Evolutionary conservation across 2,888 invertebrate genomes (phyloP), one percentile per base, ranked within the genome.

Genomic region (Keiferia lycopersicella): DNA sequence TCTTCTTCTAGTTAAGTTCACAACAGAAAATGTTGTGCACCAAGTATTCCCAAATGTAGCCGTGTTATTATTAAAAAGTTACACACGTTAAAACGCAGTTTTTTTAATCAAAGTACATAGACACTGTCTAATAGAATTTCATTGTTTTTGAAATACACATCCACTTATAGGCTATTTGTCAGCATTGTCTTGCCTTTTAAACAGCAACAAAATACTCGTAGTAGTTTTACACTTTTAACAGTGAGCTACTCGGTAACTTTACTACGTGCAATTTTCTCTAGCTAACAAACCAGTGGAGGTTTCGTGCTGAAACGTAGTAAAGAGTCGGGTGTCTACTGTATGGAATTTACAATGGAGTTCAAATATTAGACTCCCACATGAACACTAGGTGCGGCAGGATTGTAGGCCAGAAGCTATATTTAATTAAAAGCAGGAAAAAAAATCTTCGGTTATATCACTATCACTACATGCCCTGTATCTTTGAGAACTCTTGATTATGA

Each of bases 311-410:
- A 66, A 64, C 64, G 65, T 68, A 65, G 67, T 73, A 73, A 71
- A 67, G 53, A 41, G 20, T 60, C 39, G 30, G 48, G 51, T 20
- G 51, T 22, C 51, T 53, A 70, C 64, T 65, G 20, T 59, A 34
- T 64, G 66, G 69, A 67, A 67, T 72, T 70, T 67, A 67, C 67
- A 64, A 65, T 65, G 67, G 70, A 67, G 69, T 68, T 66, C 68
- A 69, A 72, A 74, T 68, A 73, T 64, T 50, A 68, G 59, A 67
- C 63, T 70, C 68, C 70, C 65, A 70, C 64, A 61, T 61, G 64
- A 72, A 69, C 65, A 64, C 64, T 59, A 65, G 72, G 75, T 68
- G 73, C 65, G 74, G 64, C 69, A 64, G 69, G 61, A 64, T 68
- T 59, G 30, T 73, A 70, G 66, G 2, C 63, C 26, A 62, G 48